Evolutionary conservation across 2,113 vertebrate species (phyloP), one percentile per base, ranked within the genome.

Genomic region (Neogobius melanostomus): DNA sequence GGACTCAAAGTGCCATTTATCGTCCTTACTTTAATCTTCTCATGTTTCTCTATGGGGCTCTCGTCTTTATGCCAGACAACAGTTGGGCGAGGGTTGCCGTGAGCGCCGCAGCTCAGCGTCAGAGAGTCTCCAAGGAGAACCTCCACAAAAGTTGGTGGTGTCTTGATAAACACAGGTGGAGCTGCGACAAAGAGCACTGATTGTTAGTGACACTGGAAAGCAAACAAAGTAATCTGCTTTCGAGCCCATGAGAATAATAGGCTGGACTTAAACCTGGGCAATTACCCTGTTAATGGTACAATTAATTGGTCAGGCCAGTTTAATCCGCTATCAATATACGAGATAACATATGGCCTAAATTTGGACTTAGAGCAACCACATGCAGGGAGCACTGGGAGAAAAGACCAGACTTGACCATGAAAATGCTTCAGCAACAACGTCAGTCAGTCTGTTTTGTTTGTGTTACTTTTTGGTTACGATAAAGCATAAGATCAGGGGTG

Each of bases 1-100:
- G 12, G 17, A 28, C 28, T 36, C 28, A 36, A 36, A 36, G 76
- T 68, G 36, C 64, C 71, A 82, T 85, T 77, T 81, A 69, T 70
- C 7, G 46, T 36, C 2, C 81, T 83, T 86, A 97, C 95, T 92
- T 96, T 93, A 68, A 97, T 87, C 0, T 93, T 90, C 73, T 91
- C 90, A 71, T 92, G 92, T n/a, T 87, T 93, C 71, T 91, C 91
- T 8, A 95, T 77, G 1, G 86, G 86, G 74, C 78, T 87, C 69
- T 93, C 91, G 0, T 93, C 92, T 84, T 94, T 95, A 80, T 93
- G 95, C 97, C 97, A 99, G 72, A 91, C 89, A 67, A 98, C 88
- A 1, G 87, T 88, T 0, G 97, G 97, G 46, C 92, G 94, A 15
- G 97, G 97, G 85, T 95, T 98, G 78, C 97, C 97, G 0, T 82